Conservation (phyloP, 2,113 vertebrate genomes). For the Notiomystis cincta region DNA sequence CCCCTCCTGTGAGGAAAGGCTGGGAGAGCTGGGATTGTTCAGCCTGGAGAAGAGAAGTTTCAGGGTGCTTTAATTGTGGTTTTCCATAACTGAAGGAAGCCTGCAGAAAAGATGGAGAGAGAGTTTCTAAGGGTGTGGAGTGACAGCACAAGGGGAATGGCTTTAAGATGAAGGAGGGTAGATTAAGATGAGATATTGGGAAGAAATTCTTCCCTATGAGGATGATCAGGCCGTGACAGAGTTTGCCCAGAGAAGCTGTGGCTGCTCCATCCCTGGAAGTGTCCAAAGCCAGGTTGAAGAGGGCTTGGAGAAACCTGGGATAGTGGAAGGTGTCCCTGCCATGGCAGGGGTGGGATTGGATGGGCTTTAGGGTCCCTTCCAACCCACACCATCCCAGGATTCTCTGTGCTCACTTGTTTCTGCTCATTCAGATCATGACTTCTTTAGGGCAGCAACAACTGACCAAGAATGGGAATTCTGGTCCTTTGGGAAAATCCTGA, state of each 20-base stretch:
- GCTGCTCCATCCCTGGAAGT: not conserved
- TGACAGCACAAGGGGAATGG: not conserved
- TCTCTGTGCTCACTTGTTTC: not conserved
- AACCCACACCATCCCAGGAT: not conserved
- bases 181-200: not conserved
- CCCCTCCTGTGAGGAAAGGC: rapidly evolving
- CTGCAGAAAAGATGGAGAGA: not conserved
- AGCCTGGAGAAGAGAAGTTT: not conserved
- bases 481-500: not conserved
- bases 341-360: rapidly evolving
- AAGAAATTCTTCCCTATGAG: rapidly evolving
- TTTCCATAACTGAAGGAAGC: not conserved
- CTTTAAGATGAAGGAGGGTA: too few relatives aligned
- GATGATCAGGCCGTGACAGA: rapidly evolving
- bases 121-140: not conserved
- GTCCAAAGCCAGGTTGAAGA: rapidly evolving
- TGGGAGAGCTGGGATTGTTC: not conserved
- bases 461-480: not conserved
- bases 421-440: not conserved
- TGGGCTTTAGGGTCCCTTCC: not conserved
- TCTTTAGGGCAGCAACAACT: not conserved
- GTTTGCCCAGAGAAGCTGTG: not conserved
- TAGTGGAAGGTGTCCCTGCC: not conserved
- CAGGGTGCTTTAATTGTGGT: not conserved
- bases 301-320: not conserved